These are phyloP conservation scores for Phymanthus crucifer DNA, from an alignment of 92 coral and sea anemone genomes.

Conservation along the genomic window DNA sequence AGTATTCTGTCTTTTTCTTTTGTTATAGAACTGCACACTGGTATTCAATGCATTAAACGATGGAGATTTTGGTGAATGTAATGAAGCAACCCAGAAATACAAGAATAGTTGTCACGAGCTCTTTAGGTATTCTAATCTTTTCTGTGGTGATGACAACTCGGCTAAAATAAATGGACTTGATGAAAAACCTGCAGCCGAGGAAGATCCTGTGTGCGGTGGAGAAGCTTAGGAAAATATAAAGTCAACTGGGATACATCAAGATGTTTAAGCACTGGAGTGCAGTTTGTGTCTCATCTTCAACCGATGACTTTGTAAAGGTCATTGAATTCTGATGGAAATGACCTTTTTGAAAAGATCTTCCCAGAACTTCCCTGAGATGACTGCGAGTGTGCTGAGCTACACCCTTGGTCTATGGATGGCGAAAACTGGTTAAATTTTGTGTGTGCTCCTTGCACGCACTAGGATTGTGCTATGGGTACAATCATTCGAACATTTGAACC, in stretches of 20 bases:
- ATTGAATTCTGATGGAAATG: not conserved
- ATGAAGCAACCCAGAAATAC: constrained; percentile 70
- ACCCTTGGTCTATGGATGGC: not conserved
- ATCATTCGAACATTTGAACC: not conserved
- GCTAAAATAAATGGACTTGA: constrained; percentile 69
- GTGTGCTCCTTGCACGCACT: not conserved
- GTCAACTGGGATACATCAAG: not conserved
- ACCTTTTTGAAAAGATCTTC: constrained; percentile 1
- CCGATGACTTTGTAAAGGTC: not conserved
- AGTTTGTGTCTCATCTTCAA: not conserved
- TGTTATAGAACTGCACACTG: constrained; percentile 69
- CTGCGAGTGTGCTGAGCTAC: not conserved
- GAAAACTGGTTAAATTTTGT: not conserved
- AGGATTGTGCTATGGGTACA: not conserved
- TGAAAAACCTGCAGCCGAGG: constrained; percentile 29
- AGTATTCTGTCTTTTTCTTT: not conserved
- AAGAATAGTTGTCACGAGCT: constrained; percentile 75
- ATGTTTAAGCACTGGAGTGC: not conserved
- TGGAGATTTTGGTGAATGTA: constrained; percentile 92
- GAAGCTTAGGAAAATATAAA: constrained; percentile 11
- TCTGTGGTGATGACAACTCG: constrained; percentile 58
- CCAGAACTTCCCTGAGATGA: not conserved
- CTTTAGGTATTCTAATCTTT: constrained; percentile 72
- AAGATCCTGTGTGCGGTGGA: constrained; percentile 73
- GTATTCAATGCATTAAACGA: constrained; percentile 72